These are phyloP conservation scores for Tapirus indicus DNA, from an alignment of 2,797 vertebrate species.

Conservation along the genomic window DNA sequence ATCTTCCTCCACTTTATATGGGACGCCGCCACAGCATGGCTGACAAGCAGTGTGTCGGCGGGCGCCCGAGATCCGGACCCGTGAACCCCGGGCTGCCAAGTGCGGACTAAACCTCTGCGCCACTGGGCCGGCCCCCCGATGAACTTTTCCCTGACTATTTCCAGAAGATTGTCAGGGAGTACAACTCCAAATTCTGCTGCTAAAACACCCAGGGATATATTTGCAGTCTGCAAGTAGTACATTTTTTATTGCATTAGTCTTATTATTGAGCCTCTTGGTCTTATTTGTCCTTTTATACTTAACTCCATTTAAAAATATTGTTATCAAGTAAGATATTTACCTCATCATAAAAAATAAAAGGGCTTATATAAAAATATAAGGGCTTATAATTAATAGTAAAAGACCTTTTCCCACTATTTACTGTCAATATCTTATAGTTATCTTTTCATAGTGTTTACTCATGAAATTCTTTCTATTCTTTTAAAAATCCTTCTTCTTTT, in stretches of 20 bases:
- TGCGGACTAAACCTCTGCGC: too few species aligned
- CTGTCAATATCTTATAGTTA: background rate
- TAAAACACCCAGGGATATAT: background rate
- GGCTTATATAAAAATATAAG: background rate
- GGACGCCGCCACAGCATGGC: too few species aligned
- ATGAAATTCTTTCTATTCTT: background rate
- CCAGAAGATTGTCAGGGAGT: background rate
- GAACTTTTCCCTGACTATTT: background rate
- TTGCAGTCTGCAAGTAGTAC: background rate
- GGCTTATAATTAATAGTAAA: background rate
- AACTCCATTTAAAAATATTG: background rate
- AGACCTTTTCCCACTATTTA: background rate
- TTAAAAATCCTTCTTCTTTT: background rate
- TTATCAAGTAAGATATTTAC: background rate
- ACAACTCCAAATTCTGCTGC: slow-evolving; percentile 1
- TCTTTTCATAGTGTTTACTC: background rate
- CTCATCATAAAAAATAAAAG: background rate
- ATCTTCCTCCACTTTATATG: too few species aligned
- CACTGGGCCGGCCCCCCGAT: background rate
- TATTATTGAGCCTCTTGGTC: background rate
- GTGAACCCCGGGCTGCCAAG: too few species aligned
- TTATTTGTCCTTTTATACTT: slow-evolving; percentile 1
- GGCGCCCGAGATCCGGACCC: too few species aligned
- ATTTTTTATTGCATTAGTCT: background rate
- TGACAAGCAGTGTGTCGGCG: too few species aligned